Evolutionary conservation across 2,797 vertebrate genomes (phyloP).

Genomic region (Discoglossus pictus): DNA sequence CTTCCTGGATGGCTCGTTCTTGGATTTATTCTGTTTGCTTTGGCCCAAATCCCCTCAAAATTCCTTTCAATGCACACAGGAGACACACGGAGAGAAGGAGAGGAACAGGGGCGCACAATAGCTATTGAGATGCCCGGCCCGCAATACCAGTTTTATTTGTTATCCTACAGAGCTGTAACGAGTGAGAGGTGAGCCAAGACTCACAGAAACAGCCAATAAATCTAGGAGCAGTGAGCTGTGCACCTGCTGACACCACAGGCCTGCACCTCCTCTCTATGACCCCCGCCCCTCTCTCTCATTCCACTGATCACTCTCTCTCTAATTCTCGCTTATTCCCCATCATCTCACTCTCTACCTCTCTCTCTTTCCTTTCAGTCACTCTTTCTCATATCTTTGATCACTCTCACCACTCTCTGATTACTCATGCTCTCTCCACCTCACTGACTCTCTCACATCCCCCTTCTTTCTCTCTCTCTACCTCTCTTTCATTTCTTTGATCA

Average conservation of each 20-base stretch:
- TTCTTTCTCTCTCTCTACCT: too few species aligned
- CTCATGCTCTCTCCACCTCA: too few species aligned
- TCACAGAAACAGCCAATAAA: conserved; percentile 50
- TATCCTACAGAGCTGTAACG: conserved; percentile 41
- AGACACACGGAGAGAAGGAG: conserved; percentile 16
- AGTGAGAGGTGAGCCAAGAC: conserved; percentile 46
- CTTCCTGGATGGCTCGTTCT: conserved; percentile 18
- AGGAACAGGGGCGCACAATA: conserved; percentile 11
- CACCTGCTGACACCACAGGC: conserved; percentile 43
- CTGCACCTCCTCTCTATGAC: too few species aligned
- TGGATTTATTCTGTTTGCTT: conserved; percentile 31
- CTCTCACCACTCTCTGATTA: too few species aligned
- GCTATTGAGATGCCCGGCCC: conserved; percentile 32
- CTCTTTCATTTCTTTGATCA: too few species aligned
- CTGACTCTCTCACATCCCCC: too few species aligned
- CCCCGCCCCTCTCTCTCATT: too few species aligned
- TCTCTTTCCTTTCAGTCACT: too few species aligned
- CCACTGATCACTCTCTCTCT: too few species aligned
- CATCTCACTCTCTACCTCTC: too few species aligned
- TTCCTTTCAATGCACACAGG: conserved; percentile 6
- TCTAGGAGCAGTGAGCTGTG: conserved; percentile 30
- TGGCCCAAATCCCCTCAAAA: conserved; percentile 14
- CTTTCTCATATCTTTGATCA: too few species aligned
- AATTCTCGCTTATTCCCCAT: too few species aligned
- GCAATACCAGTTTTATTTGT: conserved; percentile 46